Evolutionary conservation across 2,888 invertebrate genomes (phyloP).

Genomic region (Galerucella nymphaeae): DNA sequence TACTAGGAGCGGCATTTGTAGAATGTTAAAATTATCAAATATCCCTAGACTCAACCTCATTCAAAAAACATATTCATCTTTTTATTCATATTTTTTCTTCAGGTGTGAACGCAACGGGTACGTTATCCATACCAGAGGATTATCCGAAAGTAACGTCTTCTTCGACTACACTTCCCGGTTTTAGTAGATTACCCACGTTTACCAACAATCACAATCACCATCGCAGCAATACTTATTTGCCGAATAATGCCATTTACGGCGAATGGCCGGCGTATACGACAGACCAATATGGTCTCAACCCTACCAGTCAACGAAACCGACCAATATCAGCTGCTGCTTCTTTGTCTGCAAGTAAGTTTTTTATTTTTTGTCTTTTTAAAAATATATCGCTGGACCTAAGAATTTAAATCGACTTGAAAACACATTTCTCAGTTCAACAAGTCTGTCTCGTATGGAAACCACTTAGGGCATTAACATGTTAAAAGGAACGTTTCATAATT

Average conservation of each 20-base stretch:
- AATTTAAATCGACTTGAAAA: slow-evolving; percentile 16
- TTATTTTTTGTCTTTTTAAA: not conserved
- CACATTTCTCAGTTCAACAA: slow-evolving; percentile 27
- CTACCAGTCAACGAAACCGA: slow-evolving; percentile 60
- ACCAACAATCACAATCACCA: slow-evolving; percentile 50
- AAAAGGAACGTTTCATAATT: slow-evolving; percentile 56
- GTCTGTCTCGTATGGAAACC: slow-evolving; percentile 48
- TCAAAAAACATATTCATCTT: no score
- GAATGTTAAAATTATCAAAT: no score
- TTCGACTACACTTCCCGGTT: slow-evolving; percentile 57
- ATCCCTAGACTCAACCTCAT: no score
- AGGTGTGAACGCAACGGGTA: slow-evolving; percentile 50
- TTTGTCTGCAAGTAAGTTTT: slow-evolving; percentile 77
- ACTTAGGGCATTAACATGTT: slow-evolving; percentile 49
- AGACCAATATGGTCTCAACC: slow-evolving; percentile 42
- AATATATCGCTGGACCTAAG: no score
- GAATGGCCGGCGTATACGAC: slow-evolving; percentile 53
- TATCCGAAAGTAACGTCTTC: slow-evolving; percentile 56
- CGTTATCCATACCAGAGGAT: slow-evolving; percentile 51
- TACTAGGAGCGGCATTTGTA: no score
- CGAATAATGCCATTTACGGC: slow-evolving; percentile 48
- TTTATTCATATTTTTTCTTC: slow-evolving; percentile 30
- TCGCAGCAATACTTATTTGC: slow-evolving; percentile 49
- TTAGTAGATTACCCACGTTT: slow-evolving; percentile 57
- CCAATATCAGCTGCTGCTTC: slow-evolving; percentile 76